A percentile compares a stretch with the other conserved stretches of the same genome.
Evolutionary conservation across 2,797 vertebrate species (phyloP).

Genomic region (Mico argentatus): DNA sequence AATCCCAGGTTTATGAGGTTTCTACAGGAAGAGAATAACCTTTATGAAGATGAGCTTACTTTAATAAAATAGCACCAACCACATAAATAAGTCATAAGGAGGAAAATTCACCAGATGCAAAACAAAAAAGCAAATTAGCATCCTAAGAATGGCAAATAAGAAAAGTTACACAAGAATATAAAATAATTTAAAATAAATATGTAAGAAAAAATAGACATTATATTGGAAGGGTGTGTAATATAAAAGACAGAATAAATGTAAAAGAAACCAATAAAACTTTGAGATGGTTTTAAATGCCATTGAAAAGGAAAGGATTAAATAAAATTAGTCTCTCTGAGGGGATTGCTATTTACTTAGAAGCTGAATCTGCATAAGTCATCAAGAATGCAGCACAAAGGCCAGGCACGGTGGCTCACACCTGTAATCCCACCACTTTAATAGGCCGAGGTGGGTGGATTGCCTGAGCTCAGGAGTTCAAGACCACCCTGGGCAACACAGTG

Average conservation of each 20-base stretch:
- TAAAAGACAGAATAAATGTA: neutral
- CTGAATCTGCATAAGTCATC: neutral
- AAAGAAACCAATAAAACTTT: neutral
- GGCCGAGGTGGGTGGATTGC: accelerated
- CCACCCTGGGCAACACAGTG: neutral
- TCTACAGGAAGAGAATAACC: neutral
- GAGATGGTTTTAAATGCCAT: neutral
- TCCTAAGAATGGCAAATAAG: neutral
- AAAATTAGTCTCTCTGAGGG: neutral
- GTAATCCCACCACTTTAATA: neutral
- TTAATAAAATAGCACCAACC: neutral
- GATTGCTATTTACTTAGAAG: neutral
- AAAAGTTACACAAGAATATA: neutral
- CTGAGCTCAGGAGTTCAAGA: neutral
- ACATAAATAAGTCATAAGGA: neutral
- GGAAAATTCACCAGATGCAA: neutral
- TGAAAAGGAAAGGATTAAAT: neutral
- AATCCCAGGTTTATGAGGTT: neutral
- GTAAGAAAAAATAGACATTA: neutral
- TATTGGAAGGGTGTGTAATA: neutral
- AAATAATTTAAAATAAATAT: conserved; percentile 12
- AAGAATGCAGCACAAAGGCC: neutral
- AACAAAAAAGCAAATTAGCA: neutral
- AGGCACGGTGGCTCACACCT: too few species aligned
- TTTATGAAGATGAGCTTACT: neutral